These are phyloP conservation scores for Lagorchestes hirsutus DNA, from an alignment of 2,797 vertebrate species.

Conservation along the genomic window DNA sequence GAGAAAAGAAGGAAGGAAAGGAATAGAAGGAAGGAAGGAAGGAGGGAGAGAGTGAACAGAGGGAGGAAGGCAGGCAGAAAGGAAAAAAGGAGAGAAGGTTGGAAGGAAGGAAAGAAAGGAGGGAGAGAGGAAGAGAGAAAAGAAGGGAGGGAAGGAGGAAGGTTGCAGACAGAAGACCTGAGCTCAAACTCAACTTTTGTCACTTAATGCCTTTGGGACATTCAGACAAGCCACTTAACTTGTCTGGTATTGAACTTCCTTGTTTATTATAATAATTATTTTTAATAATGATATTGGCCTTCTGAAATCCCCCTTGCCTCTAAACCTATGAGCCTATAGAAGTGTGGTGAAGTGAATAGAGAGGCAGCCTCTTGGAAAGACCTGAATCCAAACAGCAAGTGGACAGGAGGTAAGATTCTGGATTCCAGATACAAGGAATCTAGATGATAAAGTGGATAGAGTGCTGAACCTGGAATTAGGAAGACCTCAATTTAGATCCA, in stretches of 20 bases:
- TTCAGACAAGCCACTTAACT: background rate
- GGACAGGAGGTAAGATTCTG: background rate
- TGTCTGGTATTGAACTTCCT: background rate
- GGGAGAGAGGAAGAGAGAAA: background rate
- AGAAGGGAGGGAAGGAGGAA: background rate
- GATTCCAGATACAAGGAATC: background rate
- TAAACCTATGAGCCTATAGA: background rate
- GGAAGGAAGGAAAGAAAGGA: background rate
- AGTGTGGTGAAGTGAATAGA: background rate
- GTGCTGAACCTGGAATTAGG: background rate
- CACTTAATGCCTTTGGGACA: background rate
- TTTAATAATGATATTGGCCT: background rate
- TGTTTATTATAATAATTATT: background rate
- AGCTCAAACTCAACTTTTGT: background rate
- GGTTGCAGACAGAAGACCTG: background rate
- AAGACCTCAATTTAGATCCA: background rate
- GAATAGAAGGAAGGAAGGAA: background rate
- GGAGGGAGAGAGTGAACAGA: conserved; percentile 23
- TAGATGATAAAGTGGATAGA: background rate
- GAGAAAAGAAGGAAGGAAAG: background rate
- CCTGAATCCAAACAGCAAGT: background rate
- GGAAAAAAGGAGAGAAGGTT: too few relatives aligned
- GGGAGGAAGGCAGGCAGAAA: background rate
- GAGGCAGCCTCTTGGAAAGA: background rate
- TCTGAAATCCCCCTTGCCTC: background rate